Evolutionary conservation across 2,888 invertebrate species (phyloP), one percentile per base, ranked within the genome.

Genomic region (Cephus sareptanus): DNA sequence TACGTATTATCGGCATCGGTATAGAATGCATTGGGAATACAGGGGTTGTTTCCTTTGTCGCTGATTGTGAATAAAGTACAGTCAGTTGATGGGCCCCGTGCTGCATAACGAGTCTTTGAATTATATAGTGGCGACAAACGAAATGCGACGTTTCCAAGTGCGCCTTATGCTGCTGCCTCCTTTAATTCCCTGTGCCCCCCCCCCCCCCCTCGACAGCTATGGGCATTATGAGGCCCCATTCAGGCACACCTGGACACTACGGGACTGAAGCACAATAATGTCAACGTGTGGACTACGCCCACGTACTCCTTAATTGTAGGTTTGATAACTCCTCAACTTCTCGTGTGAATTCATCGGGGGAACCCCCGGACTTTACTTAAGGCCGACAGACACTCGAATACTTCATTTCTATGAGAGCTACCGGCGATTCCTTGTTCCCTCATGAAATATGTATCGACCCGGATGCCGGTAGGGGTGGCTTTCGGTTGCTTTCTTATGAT

Each of bases 31-130:
- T 23, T 40, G 37, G 71, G 15, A 75, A 71, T 69, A 76, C 81
- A 75, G 75, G 73, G 77, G 77, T 69, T 69, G 12, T 73, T 76
- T 75, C 69, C 69, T 15, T 76, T 76, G 76, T 73, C 78, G 79
- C 78, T 80, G 56, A 56, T 79, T 77, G 73, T 81, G 75, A 74
- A 74, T 73, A 74, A 69, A 40, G 40, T 75, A 79, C 68, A 77
- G 74, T 77, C 78, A 73, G 76, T 56, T 23, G 56, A 56, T 56
- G 56, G 56, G 69, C 75, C 34, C 76, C 40, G 75, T 77, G 69
- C 77, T 77, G 76, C 2, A 23, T 82, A 81, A 81, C 78, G 79
- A 82, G 77, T 75, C 81, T 82, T 81, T 82, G 80, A 82, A 79
- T 77, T 56, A 56, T 56, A 56, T 56, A 56, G 56, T 56, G 56